phyloP scores from a whole-genome alignment of 2,797 vertebrate genomes.

The Syncerus caffer region DNA sequence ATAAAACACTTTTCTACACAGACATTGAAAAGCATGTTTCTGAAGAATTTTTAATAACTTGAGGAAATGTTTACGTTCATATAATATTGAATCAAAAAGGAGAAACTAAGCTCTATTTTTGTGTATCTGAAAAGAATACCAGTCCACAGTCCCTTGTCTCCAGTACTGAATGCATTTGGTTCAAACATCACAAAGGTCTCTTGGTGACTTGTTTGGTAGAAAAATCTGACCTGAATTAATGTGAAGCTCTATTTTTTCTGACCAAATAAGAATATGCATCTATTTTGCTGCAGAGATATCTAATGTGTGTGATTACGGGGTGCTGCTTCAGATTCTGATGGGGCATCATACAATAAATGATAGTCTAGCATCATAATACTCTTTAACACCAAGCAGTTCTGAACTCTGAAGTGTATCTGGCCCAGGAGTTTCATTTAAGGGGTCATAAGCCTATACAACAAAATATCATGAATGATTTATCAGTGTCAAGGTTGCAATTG shows the following conservation, averaged over 20 bases:
- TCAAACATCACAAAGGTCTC: not conserved
- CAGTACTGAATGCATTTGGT: not conserved
- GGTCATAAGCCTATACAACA: not conserved
- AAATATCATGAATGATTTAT: not conserved
- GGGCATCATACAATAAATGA: not conserved
- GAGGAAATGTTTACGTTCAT: not conserved
- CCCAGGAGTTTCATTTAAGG: not conserved
- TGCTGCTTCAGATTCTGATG: not conserved
- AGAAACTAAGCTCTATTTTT: not conserved
- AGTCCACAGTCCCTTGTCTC: not conserved
- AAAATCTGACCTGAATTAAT: not conserved
- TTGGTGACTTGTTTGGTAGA: not conserved
- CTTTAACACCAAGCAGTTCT: not conserved
- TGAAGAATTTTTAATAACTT: not conserved
- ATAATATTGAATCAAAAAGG: conserved; percentile 8
- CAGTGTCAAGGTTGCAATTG: not conserved
- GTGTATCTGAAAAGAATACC: not conserved
- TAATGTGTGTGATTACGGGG: not conserved
- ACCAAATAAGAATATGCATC: not conserved
- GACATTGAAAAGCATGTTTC: not conserved
- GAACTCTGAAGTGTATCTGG: not conserved
- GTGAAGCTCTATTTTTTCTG: not conserved
- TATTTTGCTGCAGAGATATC: not conserved
- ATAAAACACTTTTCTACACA: not conserved
- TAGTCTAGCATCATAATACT: not conserved